A percentile compares a stretch with the other conserved stretches of the same genome.
Evolutionary conservation across 2,113 vertebrate genomes (phyloP).

Genomic region (Hydrochoerus hydrochaeris): DNA sequence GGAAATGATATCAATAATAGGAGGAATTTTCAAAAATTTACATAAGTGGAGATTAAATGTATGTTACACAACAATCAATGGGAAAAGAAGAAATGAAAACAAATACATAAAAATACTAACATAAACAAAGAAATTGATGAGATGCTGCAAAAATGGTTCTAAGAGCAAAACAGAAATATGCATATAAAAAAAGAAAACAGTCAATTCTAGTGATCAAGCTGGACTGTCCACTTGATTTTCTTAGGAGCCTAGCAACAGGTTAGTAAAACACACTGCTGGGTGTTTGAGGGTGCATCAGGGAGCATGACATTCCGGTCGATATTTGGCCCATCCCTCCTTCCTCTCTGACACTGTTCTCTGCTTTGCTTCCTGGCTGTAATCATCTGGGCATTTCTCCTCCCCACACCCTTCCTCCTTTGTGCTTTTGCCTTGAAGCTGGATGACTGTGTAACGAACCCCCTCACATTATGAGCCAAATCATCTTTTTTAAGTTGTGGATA

Average conservation of each 20-base stretch:
- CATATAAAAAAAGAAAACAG: background rate
- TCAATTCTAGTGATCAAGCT: background rate
- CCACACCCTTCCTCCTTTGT: background rate
- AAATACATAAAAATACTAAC: background rate
- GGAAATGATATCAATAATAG: background rate
- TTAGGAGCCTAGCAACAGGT: background rate
- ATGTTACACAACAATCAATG: background rate
- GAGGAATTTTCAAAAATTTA: background rate
- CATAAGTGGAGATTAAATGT: background rate
- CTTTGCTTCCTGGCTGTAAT: background rate
- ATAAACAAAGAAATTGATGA: background rate
- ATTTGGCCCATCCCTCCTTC: background rate
- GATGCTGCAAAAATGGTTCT: background rate
- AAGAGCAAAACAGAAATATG: background rate
- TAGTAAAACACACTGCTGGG: background rate
- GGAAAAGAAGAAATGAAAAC: background rate
- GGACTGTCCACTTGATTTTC: background rate
- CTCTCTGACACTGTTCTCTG: background rate
- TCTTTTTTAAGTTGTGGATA: background rate
- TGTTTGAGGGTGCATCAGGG: background rate
- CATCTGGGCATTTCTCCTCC: background rate
- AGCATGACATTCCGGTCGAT: background rate
- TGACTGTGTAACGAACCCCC: background rate
- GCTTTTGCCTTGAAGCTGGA: background rate
- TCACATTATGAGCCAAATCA: background rate